Conservation (phyloP, 2,113 vertebrate species). For the Coregonus clupeaformis region DNA sequence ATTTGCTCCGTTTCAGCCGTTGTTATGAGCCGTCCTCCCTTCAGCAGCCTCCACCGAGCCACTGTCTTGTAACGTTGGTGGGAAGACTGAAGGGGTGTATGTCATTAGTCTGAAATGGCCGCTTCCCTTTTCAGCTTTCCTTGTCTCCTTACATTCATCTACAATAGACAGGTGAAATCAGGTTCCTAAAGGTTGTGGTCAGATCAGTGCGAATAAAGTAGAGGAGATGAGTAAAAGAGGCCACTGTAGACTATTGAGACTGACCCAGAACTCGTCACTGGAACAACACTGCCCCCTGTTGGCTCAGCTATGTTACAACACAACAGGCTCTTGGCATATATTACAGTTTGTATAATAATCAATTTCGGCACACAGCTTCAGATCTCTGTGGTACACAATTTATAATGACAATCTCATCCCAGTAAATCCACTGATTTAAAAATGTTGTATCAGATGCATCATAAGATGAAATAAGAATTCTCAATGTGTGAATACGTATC, state of each 20-base stretch:
- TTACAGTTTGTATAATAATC: conserved; percentile 9
- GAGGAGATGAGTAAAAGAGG: background rate
- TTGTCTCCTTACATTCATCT: background rate
- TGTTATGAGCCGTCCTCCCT: too few species aligned
- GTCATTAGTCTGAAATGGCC: background rate
- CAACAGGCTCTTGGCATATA: background rate
- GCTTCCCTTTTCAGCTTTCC: background rate
- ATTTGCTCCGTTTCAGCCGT: too few species aligned
- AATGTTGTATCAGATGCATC: conserved; percentile 23
- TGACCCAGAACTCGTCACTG: background rate
- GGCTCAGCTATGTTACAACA: background rate
- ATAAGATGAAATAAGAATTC: conserved; percentile 11
- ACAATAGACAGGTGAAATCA: background rate
- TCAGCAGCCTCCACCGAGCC: too few species aligned
- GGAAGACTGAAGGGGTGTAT: background rate
- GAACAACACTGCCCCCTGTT: conserved; percentile 56
- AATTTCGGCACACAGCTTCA: conserved; percentile 27
- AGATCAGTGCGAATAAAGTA: background rate
- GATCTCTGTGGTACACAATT: conserved; percentile 26
- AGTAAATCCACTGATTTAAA: conserved; percentile 37
- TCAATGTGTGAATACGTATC: background rate
- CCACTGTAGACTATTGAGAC: background rate
- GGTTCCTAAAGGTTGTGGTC: background rate
- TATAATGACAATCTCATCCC: conserved; percentile 20
- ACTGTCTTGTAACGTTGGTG: background rate